Conservation (phyloP, 2,888 invertebrate genomes). For the Branchipolynoe longqiensis region DNA sequence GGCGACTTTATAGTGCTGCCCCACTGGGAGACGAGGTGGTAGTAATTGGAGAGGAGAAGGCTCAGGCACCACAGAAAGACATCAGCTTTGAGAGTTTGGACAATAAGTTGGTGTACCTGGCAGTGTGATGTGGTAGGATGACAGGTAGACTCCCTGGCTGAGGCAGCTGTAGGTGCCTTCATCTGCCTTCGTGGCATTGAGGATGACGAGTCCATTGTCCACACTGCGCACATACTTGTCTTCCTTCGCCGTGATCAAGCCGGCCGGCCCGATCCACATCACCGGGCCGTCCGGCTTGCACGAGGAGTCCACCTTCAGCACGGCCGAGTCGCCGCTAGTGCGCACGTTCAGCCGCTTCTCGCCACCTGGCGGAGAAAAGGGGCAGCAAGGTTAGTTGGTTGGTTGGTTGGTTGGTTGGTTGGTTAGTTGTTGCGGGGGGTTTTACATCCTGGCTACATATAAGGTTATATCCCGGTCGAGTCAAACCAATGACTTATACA, state of each 20-base stretch:
- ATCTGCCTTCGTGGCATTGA: constrained; percentile 67
- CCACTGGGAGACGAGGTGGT: no score
- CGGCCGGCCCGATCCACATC: not conserved
- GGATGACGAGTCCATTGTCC: constrained; percentile 70
- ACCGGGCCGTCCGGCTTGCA: constrained; percentile 18
- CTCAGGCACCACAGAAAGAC: no score
- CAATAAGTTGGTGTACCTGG: no score
- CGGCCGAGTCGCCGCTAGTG: constrained; percentile 1
- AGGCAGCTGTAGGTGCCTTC: constrained; percentile 67
- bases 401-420: no score
- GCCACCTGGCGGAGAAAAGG: not conserved
- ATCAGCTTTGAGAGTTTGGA: no score
- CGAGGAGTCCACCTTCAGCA: constrained; percentile 2
- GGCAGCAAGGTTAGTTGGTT: no score
- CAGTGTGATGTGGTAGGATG: constrained; percentile 11
- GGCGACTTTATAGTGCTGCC: no score
- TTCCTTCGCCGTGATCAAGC: not conserved
- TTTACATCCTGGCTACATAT: no score
- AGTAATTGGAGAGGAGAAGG: no score
- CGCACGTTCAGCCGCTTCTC: not conserved
- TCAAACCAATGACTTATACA: no score
- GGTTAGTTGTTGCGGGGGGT: no score
- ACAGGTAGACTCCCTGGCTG: not conserved
- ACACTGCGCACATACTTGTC: constrained; percentile 66
- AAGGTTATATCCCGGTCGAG: no score